Evolutionary conservation across 2,888 invertebrate genomes (phyloP), one percentile per base, ranked within the genome.

Genomic region (Drosophila lutescens): DNA sequence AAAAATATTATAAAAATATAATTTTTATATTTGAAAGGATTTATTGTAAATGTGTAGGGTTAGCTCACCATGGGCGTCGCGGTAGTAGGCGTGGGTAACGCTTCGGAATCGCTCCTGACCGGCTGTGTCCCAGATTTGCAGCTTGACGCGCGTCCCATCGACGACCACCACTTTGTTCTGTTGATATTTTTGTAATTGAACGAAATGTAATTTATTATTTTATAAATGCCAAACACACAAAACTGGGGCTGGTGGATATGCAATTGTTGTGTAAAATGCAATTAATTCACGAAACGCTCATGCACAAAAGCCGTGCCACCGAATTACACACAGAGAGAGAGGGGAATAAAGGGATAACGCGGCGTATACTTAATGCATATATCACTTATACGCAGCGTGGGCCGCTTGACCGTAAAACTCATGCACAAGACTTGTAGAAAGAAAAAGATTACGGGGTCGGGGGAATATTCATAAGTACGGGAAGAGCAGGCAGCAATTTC

Each of bases 51-150:
- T 2, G 26, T 26, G 26, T 26, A 26, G 6, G 26, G 26, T 6
- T 26, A 8, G 44, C 67, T 93, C 93, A 97, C 97, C 98, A 91
- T 98, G 98, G 46, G 98, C 98, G 91, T 98, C 98, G 90, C 98
- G 94, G 93, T 98, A 98, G 92, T 98, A 98, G 9, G 98, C 97
- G 90, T 97, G 97, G 10, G 98, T 98, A 34, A 98, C 97, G 92
- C 98, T 98, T 75, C 98, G 95, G 92, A 98, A 98, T 88, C 98
- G 94, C 92, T 98, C 98, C 91, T 98, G 98, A 0, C 98, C 98
- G 2, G 98, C 98, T 3, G 98, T 98, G 93, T 98, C 98, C 98
- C 98, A 98, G 90, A 98, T 98, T 93, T 98, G 98, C 86, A 99
- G 94, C 92, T 98, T 99, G 70, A 98, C 97, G 92, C 96, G 96